Base-by-base conservation (phyloP, 2,113 vertebrate genomes). In the Rhineura floridana region DNA sequence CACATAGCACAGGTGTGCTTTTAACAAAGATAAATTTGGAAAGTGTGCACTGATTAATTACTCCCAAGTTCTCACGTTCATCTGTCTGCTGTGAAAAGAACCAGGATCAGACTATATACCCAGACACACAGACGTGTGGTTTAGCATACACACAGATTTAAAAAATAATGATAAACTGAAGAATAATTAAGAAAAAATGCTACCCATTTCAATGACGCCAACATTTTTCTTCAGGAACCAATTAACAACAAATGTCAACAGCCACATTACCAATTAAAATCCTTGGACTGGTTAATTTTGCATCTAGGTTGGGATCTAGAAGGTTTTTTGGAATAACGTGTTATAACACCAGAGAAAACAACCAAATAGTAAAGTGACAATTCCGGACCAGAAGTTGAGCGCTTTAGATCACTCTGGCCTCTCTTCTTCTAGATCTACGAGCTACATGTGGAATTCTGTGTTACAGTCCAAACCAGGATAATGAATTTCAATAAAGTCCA, bases 21-120 rank as follows among this genome's bases (percentile, higher is more conserved):
- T 90, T 83, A 94, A 88, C 90, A 89, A 87, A 89, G 91, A 93
- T 93, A 83, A 91, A 93, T 93, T 84, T 87, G 70, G 85, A 77
- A 95, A 93, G 87, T 89, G 88, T 91, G 85, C 81, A 30, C 85
- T 96, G 94, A 95, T 96, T 94, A 95, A 95, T 96, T 92, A 87
- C 91, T 80, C 62, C 76, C 87, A 30, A 62, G 67, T 89, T 93
- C 92, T 92, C 91, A 69, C 1, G 0, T 90, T 93, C 81, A 81
- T 82, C 46, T 10, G 73, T 8, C 21, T 90, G n/a, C 19, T 2
- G 86, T 52, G 91, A 90, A 84, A 44, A 67, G 50, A 90, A 93
- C 42, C 63, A 0, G 0, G 73, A 93, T 36, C 50, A 87, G 17
- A 19, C 55, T 59, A 59, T 59, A 59, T 1, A 59, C 17, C 15